Base-by-base conservation (phyloP, 1,140 invertebrate species). In the Brachionus calyciflorus region DNA sequence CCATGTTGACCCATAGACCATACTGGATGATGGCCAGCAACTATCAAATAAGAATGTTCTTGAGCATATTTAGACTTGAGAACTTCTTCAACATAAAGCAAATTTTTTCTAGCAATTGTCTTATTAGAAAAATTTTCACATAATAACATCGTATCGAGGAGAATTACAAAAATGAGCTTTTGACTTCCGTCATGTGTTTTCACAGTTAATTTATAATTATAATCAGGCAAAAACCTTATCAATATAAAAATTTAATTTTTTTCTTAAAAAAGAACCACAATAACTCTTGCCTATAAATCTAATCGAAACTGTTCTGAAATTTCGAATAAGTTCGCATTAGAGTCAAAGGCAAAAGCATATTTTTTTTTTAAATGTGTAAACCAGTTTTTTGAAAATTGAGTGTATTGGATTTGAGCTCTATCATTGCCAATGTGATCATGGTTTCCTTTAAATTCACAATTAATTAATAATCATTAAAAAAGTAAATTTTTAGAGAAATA, bases 21-120 rank as follows among this genome's bases (percentile, higher is more conserved):
- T 9, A 88, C 82, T 14, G 87, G 87, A 79, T 85, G 87, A 79
- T 87, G 87, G n/a, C 87, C 87, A 75, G 81, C 82, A 7, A 87
- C 85, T 70, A 87, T 80, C 14, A 87, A 70, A 77, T 87, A 88
- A 19, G 85, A 81, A 17, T 33, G 48, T 57, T 48, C 10, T n/a
- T n/a, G n/a, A n/a, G n/a, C n/a, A n/a, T n/a, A n/a, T n/a, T n/a
- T n/a, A 51, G 60, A 17, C 57, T 40, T n/a, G 19, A 19, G 19
- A 19, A 9, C 26, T 24, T 28, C n/a, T 48, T 70, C 21, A 12
- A 85, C 69, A 51, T 81, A 79, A 28, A 83, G 63, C 49, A 88
- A 81, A 83, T 86, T 87, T n/a, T 69, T 28, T 81, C 84, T 85
- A 75, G 87, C 84, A 10, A 81, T 77, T 1, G 77, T 44, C 57